Percentiles rank a stretch among this genome's conserved stretches.
These are phyloP conservation scores for Callosobruchus maculatus DNA, from an alignment of 2,888 invertebrate species.

Conservation along the genomic window DNA sequence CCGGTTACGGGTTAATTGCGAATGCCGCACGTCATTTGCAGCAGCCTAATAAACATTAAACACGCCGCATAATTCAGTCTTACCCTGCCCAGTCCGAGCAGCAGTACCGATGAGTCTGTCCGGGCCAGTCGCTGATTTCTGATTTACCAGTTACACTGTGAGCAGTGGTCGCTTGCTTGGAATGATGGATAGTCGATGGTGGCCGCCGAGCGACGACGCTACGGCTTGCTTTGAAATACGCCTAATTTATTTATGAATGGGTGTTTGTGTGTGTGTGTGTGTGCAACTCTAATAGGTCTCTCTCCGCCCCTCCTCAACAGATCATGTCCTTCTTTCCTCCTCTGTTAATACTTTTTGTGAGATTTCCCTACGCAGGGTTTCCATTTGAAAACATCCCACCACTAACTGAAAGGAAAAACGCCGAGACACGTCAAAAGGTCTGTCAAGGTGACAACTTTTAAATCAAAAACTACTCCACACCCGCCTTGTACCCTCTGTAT, in stretches of 20 bases:
- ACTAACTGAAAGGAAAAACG: too few relatives aligned
- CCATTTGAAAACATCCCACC: too few relatives aligned
- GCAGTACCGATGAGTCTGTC: conserved; percentile 25
- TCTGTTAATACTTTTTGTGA: too few relatives aligned
- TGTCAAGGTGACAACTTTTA: too few relatives aligned
- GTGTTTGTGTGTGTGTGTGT: too few relatives aligned
- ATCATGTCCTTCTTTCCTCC: neutral
- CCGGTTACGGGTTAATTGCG: conserved; percentile 40
- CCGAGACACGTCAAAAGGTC: too few relatives aligned
- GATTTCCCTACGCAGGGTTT: too few relatives aligned
- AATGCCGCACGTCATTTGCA: conserved; percentile 46
- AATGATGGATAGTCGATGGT: conserved; percentile 33
- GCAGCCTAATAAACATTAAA: conserved; percentile 49
- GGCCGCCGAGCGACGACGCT: neutral
- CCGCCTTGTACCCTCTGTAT: too few relatives aligned
- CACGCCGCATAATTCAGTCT: conserved; percentile 49
- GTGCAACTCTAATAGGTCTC: too few relatives aligned
- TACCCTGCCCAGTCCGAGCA: conserved; percentile 41
- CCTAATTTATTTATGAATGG: conserved; percentile 36
- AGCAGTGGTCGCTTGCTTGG: conserved; percentile 15
- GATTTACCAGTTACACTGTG: conserved; percentile 33
- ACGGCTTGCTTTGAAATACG: conserved; percentile 31
- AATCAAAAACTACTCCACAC: too few relatives aligned
- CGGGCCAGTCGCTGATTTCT: conserved; percentile 31
- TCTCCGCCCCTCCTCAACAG: neutral